Evolutionary conservation across 2,888 invertebrate species (phyloP).

Genomic region (Orthosia incerta): DNA sequence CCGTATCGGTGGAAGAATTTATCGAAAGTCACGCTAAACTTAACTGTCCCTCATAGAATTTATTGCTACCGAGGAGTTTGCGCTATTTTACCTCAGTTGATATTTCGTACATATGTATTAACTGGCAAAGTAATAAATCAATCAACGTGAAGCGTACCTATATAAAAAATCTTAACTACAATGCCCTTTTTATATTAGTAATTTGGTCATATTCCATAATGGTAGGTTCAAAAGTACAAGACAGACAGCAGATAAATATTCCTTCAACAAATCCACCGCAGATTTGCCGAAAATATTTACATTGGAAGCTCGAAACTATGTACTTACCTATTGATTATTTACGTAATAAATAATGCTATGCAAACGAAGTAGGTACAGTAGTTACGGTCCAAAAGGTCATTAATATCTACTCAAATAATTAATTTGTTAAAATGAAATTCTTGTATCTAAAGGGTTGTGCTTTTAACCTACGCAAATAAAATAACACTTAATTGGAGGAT

Average conservation of each 20-base stretch:
- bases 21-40: conserved; percentile 48
- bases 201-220: not conserved
- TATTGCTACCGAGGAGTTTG: conserved; percentile 41
- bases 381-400: conserved; percentile 4
- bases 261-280: not conserved
- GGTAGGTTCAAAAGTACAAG: not conserved
- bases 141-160: conserved; percentile 1
- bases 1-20: conserved; percentile 52
- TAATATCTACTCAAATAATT: not conserved
- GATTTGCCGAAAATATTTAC: conserved; percentile 2
- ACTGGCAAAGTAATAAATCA: conserved; percentile 32
- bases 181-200: not conserved
- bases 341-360: conserved; percentile 10
- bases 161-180: not conserved
- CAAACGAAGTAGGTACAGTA: not conserved
- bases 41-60: conserved; percentile 29
- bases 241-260: not conserved
- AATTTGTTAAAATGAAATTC: not conserved
- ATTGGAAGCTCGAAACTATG: not conserved
- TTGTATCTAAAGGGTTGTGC: not conserved
- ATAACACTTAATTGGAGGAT: conserved; percentile 28
- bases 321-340: conserved; percentile 14
- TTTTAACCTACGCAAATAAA: conserved; percentile 6
- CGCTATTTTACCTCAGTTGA: conserved; percentile 38
- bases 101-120: conserved; percentile 28